These are phyloP conservation scores for Pangasius sanitwongsei DNA, from an alignment of 2,797 vertebrate genomes.

Conservation along the genomic window DNA sequence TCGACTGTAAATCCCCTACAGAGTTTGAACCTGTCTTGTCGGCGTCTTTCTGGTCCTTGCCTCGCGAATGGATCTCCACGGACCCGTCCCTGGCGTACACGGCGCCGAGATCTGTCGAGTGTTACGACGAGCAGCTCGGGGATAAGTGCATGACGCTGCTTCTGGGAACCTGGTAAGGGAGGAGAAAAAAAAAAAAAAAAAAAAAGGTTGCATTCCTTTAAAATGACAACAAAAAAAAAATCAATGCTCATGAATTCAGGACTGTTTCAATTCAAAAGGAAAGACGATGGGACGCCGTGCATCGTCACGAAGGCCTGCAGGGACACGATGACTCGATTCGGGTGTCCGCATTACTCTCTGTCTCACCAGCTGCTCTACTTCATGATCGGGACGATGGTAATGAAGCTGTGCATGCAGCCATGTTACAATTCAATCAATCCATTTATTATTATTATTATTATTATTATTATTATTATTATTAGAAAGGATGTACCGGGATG, in stretches of 20 bases:
- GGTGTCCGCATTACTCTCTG: slow-evolving; percentile 79
- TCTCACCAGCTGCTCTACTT: slow-evolving; percentile 91
- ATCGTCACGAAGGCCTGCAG: slow-evolving; percentile 77
- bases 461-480: background rate
- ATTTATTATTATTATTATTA: background rate
- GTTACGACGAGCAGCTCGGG: slow-evolving; percentile 79
- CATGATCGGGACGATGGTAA: slow-evolving; percentile 83
- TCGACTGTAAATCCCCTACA: slow-evolving; percentile 51
- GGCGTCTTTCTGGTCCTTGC: slow-evolving; percentile 79
- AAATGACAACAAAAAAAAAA: background rate
- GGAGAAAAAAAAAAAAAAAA: background rate
- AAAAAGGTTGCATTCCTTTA: rapidly evolving
- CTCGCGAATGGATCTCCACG: slow-evolving; percentile 73
- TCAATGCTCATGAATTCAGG: background rate
- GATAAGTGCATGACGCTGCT: slow-evolving; percentile 82
- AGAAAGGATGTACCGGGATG: slow-evolving; percentile 80
- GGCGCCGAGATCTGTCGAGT: slow-evolving; percentile 64
- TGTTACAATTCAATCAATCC: background rate
- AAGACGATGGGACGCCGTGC: slow-evolving; percentile 76
- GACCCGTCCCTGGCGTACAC: slow-evolving; percentile 74
- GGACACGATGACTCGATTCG: slow-evolving; percentile 77
- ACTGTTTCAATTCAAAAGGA: slow-evolving; percentile 65
- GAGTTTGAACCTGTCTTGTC: slow-evolving; percentile 79
- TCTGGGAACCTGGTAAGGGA: slow-evolving; percentile 82
- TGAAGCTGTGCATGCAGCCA: slow-evolving; percentile 13